Evolutionary conservation across 2,888 invertebrate genomes (phyloP), one percentile per base, ranked within the genome.

Genomic region (Seira sanloemensis): DNA sequence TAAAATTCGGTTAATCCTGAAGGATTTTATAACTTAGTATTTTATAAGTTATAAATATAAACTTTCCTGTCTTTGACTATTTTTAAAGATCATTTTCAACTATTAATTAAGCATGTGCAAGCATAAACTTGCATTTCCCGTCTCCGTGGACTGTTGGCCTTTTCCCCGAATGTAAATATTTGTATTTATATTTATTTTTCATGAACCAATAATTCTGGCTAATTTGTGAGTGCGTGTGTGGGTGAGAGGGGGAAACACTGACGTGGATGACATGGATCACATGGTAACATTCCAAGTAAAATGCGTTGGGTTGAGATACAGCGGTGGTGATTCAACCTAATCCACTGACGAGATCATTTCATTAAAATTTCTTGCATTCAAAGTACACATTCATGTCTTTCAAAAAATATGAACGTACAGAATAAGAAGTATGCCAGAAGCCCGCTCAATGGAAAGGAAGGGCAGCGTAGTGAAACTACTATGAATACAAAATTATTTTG

Each of bases 201-300:
- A 18, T 37, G 12, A 12, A 37, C 74, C 46, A 74, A 74, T 74
- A 74, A 74, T 27, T 74, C 65, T 24, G 37, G 26, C 62, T 74
- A 65, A 74, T 65, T 62, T n/a, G n/a, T n/a, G n/a, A 37, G 68
- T 77, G 21, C 54, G 24, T 77, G 77, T 68, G 77, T 77, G 77
- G 77, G 77, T 68, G 77, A 16, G 16, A 18, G n/a, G 50, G 37
- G 37, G 37, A 12, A n/a, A 50, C 16, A 50, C 12, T 50, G 24
- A 65, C 16, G 67, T 58, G 54, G 71, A 69, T 78, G 78, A 78
- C 78, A 69, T 58, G 71, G 67, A 78, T 78, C 78, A 78, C 78
- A 78, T 78, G 78, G 78, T 62, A 71, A 58, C 77, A 77, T 46
- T 50, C 27, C 67, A 71, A 1, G 46, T 18, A 54, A 21, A 21